Conservation (phyloP, 2,888 invertebrate species). For the Meganola albula region DNA sequence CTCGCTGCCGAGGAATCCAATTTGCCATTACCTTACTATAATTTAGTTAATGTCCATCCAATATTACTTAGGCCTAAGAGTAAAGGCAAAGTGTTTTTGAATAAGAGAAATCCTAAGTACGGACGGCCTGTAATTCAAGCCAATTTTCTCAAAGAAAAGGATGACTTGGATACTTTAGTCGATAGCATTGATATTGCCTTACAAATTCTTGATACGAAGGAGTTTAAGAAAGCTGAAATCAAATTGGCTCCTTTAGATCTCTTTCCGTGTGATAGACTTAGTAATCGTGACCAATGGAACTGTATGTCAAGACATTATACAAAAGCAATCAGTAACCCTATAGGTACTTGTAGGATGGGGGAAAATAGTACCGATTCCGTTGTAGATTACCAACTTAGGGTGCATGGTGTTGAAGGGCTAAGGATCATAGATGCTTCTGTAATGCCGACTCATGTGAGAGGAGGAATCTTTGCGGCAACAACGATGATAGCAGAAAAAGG, state of each 20-base stretch:
- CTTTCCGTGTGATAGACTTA: constrained; percentile 64
- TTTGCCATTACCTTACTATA: constrained; percentile 63
- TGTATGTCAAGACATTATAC: constrained; percentile 71
- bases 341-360: constrained; percentile 71
- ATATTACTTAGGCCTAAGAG: constrained; percentile 64
- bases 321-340: constrained; percentile 63
- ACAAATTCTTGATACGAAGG: constrained; percentile 64
- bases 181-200: constrained; percentile 68
- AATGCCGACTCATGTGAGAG: constrained; percentile 67
- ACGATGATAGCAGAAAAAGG: constrained; percentile 73
- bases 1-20: constrained; percentile 59
- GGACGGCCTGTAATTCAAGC: constrained; percentile 69
- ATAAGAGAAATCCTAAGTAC: constrained; percentile 66
- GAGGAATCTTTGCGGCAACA: constrained; percentile 57
- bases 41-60: constrained; percentile 63
- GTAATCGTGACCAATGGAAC: constrained; percentile 69
- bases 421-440: constrained; percentile 67
- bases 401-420: constrained; percentile 65
- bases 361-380: constrained; percentile 58
- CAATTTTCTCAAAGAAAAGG: constrained; percentile 64
- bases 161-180: constrained; percentile 63
- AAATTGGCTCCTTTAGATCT: constrained; percentile 65
- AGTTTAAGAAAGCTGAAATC: constrained; percentile 63
- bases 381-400: constrained; percentile 57
- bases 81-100: constrained; percentile 59